These are phyloP conservation scores for Cacoxenus indagator DNA, from an alignment of 2,888 invertebrate genomes.

Conservation along the genomic window DNA sequence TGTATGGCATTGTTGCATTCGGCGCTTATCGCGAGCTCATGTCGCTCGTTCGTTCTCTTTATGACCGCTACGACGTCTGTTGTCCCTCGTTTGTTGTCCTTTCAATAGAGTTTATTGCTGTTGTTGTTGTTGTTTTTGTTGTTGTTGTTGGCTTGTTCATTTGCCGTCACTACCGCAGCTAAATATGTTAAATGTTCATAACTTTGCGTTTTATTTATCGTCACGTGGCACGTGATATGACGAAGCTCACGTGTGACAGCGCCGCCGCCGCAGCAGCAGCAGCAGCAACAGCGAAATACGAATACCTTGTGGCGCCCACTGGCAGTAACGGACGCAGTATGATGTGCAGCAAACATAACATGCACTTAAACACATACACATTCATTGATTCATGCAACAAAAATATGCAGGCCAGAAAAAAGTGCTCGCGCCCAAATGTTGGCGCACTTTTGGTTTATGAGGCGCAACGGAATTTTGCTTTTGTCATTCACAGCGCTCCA, in stretches of 20 bases:
- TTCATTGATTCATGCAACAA: slow-evolving; percentile 6
- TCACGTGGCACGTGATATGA: slow-evolving; percentile 52
- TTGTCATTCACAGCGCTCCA: background rate
- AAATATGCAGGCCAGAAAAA: slow-evolving; percentile 18
- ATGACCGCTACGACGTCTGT: too few relatives aligned
- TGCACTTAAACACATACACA: background rate
- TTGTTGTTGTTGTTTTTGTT: background rate
- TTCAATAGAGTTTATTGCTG: too few relatives aligned
- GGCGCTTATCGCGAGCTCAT: slow-evolving; percentile 6
- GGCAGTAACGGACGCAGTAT: background rate
- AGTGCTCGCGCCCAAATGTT: background rate
- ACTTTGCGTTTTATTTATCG: slow-evolving; percentile 58
- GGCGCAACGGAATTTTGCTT: background rate
- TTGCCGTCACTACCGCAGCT: slow-evolving; percentile 30
- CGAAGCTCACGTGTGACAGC: slow-evolving; percentile 39
- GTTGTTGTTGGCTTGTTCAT: background rate
- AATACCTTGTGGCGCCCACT: background rate
- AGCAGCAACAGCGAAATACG: background rate
- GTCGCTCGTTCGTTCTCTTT: background rate
- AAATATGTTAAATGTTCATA: slow-evolving; percentile 59
- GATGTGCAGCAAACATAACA: background rate
- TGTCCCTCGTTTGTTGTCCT: too few relatives aligned
- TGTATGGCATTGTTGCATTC: background rate
- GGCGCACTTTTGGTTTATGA: background rate
- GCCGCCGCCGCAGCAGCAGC: background rate